Base-by-base conservation (phyloP, 2,888 invertebrate genomes). In the Blera fallax region DNA sequence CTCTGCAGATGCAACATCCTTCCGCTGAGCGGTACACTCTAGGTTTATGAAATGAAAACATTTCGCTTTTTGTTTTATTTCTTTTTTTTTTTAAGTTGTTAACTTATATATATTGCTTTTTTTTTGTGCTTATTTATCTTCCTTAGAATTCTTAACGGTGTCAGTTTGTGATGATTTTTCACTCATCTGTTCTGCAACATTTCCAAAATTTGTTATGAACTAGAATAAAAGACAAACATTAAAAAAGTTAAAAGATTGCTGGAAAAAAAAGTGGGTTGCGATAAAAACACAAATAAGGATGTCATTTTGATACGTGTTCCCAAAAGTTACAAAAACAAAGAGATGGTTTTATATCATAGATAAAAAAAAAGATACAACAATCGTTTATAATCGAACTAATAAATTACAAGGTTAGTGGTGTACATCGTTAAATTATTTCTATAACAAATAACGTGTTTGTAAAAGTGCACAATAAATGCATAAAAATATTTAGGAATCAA, bases 31-130 rank as follows among this genome's bases (percentile, higher is more conserved):
- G 94, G 91, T 97, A 97, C 85, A 96, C 96, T 93, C 96, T 96
- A 87, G 97, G 97, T 92, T 96, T 96, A 92, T 97, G 96, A 92
- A 97, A 97, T 91, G 96, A 96, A 93, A 96, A 97, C 96, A 97
- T 97, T 89, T 88, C 64, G 18, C 7, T 29, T 10, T 43, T 48
- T 54, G 10, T 50, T 40, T n/a, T n/a, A n/a, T n/a, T n/a, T n/a
- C n/a, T n/a, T 56, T 21, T 29, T n/a, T n/a, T 43, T 78, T 40
- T 2, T 34, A 10, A 54, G 34, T 34, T 58, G 40, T 64, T 14
- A 70, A 76, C 70, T 80, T 60, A 1, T 81, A 72, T 81, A 81
- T 67, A 67, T 81, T 80, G 24, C 43, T 34, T 37, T 58, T 43
- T 45, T 7, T 73, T 79, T 73, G 27, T 58, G 58, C 37, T 83